phyloP scores from a whole-genome alignment of 1,140 invertebrate genomes.

The Holcopasites calliopsidis region DNA sequence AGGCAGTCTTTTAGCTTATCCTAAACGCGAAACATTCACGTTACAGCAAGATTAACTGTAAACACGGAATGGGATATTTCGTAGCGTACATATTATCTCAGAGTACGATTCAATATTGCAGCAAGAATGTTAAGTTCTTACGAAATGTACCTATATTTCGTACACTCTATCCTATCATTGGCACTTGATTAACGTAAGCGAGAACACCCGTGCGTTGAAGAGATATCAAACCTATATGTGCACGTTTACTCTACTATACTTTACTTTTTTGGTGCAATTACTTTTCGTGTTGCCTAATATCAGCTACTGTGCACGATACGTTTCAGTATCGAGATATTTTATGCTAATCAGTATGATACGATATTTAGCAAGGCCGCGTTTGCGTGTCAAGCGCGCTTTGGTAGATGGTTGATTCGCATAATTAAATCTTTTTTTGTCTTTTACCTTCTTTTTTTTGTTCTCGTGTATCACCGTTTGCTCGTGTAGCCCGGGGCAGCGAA shows the following conservation, averaged over 20 bases:
- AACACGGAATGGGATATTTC: not conserved
- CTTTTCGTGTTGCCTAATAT: no score
- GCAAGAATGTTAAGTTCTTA: not conserved
- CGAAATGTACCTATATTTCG: not conserved
- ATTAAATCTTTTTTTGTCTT: not conserved
- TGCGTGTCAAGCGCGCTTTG: conserved; percentile 6
- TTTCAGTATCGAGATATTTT: not conserved
- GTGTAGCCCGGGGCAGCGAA: not conserved
- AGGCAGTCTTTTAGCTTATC: not conserved
- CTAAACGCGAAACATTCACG: not conserved
- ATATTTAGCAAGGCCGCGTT: not conserved
- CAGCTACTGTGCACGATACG: not conserved
- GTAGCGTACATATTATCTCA: not conserved
- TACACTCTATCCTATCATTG: conserved; percentile 2
- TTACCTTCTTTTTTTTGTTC: not conserved
- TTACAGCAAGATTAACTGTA: no score
- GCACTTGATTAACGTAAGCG: conserved; percentile 12
- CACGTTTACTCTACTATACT: no score
- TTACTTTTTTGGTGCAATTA: not conserved
- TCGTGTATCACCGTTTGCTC: not conserved
- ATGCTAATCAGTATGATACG: not conserved
- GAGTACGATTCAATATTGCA: not conserved
- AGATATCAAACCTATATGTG: not conserved
- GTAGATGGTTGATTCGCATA: conserved; percentile 8
- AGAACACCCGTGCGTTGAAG: not conserved